Conservation (phyloP, 2,888 invertebrate species). For the Siphonodentalium dalli region DNA sequence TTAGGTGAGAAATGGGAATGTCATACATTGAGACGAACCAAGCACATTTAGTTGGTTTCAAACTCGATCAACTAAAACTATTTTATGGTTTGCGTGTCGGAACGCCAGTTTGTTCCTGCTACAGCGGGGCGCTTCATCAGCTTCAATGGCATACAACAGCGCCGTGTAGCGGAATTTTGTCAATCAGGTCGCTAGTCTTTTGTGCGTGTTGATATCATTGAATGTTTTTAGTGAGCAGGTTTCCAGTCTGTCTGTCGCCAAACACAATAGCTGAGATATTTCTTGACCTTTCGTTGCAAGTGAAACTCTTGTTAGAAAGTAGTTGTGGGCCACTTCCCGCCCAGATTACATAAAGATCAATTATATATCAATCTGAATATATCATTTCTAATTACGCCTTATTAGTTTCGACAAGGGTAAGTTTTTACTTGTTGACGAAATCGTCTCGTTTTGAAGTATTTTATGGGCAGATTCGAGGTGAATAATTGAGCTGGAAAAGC, state of each 20-base stretch:
- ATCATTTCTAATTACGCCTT: background rate
- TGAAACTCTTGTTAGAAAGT: conserved; percentile 25
- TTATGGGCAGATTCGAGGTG: conserved; percentile 2
- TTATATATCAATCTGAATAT: background rate
- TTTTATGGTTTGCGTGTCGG: too few species aligned
- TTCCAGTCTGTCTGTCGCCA: conserved; percentile 61
- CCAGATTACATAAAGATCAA: background rate
- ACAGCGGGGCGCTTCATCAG: too few species aligned
- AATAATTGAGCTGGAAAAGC: background rate
- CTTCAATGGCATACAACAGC: too few species aligned
- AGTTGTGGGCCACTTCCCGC: conserved; percentile 22
- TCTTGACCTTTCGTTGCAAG: conserved; percentile 17
- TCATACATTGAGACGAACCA: too few species aligned
- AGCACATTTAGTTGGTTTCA: too few species aligned
- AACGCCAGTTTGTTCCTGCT: too few species aligned
- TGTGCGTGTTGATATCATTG: conserved; percentile 17
- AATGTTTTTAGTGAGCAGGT: conserved; percentile 38
- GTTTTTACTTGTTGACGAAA: too few species aligned
- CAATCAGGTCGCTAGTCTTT: background rate
- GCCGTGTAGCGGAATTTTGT: too few species aligned
- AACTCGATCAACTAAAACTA: too few species aligned
- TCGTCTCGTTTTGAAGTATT: too few species aligned
- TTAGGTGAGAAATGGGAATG: too few species aligned
- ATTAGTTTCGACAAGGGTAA: too few species aligned
- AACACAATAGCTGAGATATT: conserved; percentile 43